These are phyloP conservation scores for Himalopsyche tibetana DNA, from an alignment of 2,888 invertebrate species.

Conservation along the genomic window DNA sequence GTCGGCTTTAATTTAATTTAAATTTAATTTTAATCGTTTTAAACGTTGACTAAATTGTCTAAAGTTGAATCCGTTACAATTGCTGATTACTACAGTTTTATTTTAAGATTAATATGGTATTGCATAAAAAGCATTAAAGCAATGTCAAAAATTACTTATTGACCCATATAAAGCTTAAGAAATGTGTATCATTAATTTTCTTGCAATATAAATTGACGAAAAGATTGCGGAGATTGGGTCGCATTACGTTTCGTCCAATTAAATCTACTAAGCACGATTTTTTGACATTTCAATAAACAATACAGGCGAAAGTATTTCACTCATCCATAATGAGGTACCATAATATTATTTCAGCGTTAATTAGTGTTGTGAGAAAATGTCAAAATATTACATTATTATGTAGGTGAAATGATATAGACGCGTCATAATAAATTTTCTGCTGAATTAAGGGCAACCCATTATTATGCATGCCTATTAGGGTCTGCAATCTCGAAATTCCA, in stretches of 20 bases:
- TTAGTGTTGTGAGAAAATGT: conserved; percentile 28
- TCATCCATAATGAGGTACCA: not conserved
- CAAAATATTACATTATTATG: conserved; percentile 3
- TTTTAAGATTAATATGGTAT: not conserved
- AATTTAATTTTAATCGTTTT: no score
- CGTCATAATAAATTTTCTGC: no score
- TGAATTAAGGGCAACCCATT: no score
- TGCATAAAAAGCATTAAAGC: not conserved
- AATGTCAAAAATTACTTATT: not conserved
- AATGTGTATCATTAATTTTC: conserved; percentile 18
- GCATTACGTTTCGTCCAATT: conserved; percentile 37
- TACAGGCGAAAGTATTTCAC: conserved; percentile 15
- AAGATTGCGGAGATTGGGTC: conserved; percentile 1
- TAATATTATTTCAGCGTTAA: not conserved
- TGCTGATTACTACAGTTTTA: not conserved
- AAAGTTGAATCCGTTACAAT: not conserved
- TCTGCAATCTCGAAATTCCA: no score
- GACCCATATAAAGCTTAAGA: not conserved
- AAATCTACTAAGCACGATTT: not conserved
- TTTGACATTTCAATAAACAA: conserved; percentile 40
- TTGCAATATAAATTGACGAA: conserved; percentile 3
- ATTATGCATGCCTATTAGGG: no score
- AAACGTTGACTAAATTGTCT: not conserved
- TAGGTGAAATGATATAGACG: not conserved
- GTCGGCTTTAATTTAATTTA: no score